Evolutionary conservation across 2,888 invertebrate species (phyloP).

Genomic region (Meteorus colon): DNA sequence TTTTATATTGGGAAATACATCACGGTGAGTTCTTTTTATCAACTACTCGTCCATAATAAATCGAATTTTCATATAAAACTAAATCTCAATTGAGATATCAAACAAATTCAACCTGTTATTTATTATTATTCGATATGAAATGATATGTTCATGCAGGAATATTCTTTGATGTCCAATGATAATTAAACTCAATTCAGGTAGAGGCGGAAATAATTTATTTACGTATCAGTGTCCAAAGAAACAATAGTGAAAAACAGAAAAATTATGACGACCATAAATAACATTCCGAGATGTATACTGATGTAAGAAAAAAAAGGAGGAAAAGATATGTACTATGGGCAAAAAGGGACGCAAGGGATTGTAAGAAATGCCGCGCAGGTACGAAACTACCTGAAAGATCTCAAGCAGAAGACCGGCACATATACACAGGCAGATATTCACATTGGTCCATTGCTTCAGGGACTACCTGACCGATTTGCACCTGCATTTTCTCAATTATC

Average conservation of each 20-base stretch:
- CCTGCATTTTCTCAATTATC: constrained; percentile 42
- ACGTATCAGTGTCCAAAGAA: background rate
- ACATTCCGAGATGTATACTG: background rate
- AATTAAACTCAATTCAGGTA: too few species aligned
- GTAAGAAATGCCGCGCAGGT: constrained; percentile 27
- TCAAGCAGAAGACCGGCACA: constrained; percentile 32
- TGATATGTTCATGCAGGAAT: background rate
- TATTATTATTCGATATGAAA: too few species aligned
- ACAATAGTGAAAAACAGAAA: background rate
- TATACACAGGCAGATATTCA: constrained; percentile 18
- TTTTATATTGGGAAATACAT: background rate
- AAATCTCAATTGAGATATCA: background rate
- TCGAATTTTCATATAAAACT: background rate
- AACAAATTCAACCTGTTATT: background rate
- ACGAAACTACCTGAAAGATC: constrained; percentile 37
- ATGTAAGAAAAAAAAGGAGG: background rate
- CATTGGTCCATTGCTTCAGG: constrained; percentile 16
- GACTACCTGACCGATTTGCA: constrained; percentile 42
- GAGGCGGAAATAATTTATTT: background rate
- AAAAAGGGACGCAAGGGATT: constrained; percentile 26
- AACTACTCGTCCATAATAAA: background rate
- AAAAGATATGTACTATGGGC: background rate
- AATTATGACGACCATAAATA: constrained; percentile 6
- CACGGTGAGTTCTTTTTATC: background rate
- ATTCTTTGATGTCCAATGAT: too few species aligned